A percentile compares a stretch with the other conserved stretches of the same genome.
These are phyloP conservation scores for Eubasilissa splendida DNA, from an alignment of 2,888 invertebrate species.

Conservation along the genomic window DNA sequence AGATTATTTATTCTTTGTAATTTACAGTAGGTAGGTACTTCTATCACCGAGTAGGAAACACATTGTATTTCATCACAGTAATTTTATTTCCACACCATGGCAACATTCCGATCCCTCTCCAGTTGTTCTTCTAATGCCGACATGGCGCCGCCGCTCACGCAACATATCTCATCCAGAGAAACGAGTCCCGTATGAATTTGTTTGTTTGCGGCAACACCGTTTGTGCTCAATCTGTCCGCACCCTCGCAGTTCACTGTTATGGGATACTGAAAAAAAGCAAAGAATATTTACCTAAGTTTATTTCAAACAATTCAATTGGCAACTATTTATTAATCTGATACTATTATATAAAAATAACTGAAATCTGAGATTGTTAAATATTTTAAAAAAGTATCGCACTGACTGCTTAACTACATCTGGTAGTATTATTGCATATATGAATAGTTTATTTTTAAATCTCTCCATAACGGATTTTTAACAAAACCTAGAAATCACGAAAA, in stretches of 20 bases:
- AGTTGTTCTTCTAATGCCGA: conserved; percentile 83
- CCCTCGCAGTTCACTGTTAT: conserved; percentile 68
- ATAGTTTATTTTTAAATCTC: too few species aligned
- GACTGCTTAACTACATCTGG: too few species aligned
- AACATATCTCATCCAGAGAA: conserved; percentile 89
- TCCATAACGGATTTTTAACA: too few species aligned
- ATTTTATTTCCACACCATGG: conserved; percentile 77
- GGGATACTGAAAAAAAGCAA: conserved; percentile 67
- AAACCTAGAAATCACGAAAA: too few species aligned
- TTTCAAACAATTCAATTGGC: background rate
- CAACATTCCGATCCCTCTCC: conserved; percentile 83
- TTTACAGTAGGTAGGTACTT: background rate
- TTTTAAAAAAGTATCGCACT: too few species aligned
- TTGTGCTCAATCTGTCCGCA: conserved; percentile 65
- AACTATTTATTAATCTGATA: too few species aligned
- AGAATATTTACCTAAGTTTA: background rate
- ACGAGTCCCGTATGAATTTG: conserved; percentile 68
- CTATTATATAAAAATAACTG: too few species aligned
- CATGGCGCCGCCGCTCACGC: conserved; percentile 80
- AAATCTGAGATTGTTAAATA: too few species aligned
- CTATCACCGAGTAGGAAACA: too few species aligned
- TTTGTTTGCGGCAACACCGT: conserved; percentile 71
- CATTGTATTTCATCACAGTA: background rate
- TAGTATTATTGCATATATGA: too few species aligned
- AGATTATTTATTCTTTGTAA: background rate